Evolutionary conservation across 2,888 invertebrate genomes (phyloP).

Genomic region (Cheiracanthium punctorium): DNA sequence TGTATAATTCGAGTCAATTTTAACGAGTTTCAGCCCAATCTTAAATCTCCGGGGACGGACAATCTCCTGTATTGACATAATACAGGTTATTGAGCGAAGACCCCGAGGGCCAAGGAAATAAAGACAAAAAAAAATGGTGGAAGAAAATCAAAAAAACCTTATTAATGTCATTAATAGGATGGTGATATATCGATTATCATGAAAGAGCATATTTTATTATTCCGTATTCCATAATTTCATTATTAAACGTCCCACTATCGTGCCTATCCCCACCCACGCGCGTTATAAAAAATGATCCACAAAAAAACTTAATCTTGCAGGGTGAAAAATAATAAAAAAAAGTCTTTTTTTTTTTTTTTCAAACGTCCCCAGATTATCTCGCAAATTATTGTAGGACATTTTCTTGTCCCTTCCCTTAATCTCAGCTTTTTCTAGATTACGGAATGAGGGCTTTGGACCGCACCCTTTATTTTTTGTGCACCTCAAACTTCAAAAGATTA

Average conservation of each 20-base stretch:
- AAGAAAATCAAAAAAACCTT: conserved; percentile 18
- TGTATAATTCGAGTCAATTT: conserved; percentile 12
- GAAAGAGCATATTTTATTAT: conserved; percentile 68
- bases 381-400: conserved; percentile 61
- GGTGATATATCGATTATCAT: conserved; percentile 62
- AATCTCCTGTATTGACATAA: conserved; percentile 1
- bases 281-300: conserved; percentile 8
- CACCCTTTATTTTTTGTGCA: conserved; percentile 57
- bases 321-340: conserved; percentile 37
- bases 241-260: conserved; percentile 64
- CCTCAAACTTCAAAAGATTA: conserved; percentile 29
- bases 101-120: not conserved
- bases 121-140: too few species aligned
- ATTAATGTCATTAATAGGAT: conserved; percentile 63
- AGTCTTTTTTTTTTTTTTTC: conserved; percentile 24
- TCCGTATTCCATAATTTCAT: conserved; percentile 69
- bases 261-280: conserved; percentile 40
- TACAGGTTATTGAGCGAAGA: conserved; percentile 3
- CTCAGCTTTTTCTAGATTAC: conserved; percentile 49
- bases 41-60: not conserved
- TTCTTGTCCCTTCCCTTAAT: conserved; percentile 42
- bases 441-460: conserved; percentile 32
- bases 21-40: not conserved
- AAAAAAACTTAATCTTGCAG: conserved; percentile 59
- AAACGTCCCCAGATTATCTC: conserved; percentile 57